Evolutionary conservation across 2,797 vertebrate genomes (phyloP).

Genomic region (Pangasius sanitwongsei): DNA sequence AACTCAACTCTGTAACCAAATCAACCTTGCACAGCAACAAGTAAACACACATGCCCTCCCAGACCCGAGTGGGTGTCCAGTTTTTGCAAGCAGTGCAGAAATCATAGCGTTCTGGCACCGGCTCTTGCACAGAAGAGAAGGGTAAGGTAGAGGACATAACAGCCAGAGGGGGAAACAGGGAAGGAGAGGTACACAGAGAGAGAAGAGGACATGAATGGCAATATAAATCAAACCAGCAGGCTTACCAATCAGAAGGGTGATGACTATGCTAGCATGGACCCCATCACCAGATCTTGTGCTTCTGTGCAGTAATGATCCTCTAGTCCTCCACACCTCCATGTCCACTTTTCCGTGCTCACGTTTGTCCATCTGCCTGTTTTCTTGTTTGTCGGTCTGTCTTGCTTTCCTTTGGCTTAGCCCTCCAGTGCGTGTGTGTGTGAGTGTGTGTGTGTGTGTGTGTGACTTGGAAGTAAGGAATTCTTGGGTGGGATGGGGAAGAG

Average conservation of each 20-base stretch:
- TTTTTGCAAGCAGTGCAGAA: constrained; percentile 51
- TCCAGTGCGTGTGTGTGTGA: not conserved
- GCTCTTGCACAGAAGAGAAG: constrained; percentile 16
- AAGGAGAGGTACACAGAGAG: constrained; percentile 7
- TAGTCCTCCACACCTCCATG: constrained; percentile 69
- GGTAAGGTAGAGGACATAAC: constrained; percentile 42
- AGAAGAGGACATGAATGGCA: constrained; percentile 35
- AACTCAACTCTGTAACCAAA: constrained; percentile 41
- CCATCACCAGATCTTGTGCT: constrained; percentile 68
- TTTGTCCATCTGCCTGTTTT: constrained; percentile 31
- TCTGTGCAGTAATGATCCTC: constrained; percentile 59
- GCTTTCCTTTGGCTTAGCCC: constrained; percentile 16
- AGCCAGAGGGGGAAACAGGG: constrained; percentile 8
- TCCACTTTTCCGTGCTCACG: constrained; percentile 44
- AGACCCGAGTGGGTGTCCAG: not conserved
- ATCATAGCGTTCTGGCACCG: constrained; percentile 42
- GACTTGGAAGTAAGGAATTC: constrained; percentile 22
- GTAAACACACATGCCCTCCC: constrained; percentile 39
- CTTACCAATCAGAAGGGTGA: constrained; percentile 76
- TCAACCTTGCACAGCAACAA: constrained; percentile 47
- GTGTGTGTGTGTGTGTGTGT: not conserved
- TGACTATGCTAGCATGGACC: constrained; percentile 68
- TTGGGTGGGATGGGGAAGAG: constrained; percentile 25
- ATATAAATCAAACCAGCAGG: constrained; percentile 46
- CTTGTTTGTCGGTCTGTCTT: constrained; percentile 44